A percentile compares a stretch with the other conserved stretches of the same genome.
phyloP scores from a whole-genome alignment of 2,113 vertebrate species.

The Chaetura pelagica region DNA sequence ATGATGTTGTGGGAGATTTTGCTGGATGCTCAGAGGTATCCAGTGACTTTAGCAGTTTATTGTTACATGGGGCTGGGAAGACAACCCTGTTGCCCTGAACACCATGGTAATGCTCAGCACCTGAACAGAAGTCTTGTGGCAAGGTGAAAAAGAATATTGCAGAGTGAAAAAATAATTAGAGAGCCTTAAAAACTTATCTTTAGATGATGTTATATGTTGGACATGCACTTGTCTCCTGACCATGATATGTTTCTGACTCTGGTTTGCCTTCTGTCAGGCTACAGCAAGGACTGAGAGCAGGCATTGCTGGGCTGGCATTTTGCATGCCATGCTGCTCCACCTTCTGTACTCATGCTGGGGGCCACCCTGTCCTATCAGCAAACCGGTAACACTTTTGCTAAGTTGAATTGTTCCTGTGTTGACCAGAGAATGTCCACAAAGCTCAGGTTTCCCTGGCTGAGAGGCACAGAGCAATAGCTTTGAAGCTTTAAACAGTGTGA shows the following conservation, averaged over 20 bases:
- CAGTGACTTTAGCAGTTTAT: background rate
- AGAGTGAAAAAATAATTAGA: background rate
- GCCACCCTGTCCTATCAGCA: background rate
- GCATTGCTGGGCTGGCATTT: background rate
- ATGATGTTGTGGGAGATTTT: background rate
- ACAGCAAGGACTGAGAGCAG: accelerated
- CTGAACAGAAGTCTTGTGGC: background rate
- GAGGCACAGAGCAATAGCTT: background rate
- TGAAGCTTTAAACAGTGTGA: accelerated
- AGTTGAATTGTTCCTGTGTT: background rate
- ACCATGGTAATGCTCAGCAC: background rate
- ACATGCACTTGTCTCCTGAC: background rate
- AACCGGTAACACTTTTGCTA: background rate
- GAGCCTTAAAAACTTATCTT: background rate
- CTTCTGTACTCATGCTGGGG: background rate
- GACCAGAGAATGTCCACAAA: background rate
- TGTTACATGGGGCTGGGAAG: background rate
- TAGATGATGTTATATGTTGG: accelerated
- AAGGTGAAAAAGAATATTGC: background rate
- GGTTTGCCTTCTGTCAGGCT: background rate
- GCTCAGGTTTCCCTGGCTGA: background rate
- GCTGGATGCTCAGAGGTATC: background rate
- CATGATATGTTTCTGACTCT: background rate
- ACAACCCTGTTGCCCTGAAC: background rate
- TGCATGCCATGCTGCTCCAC: background rate